These are phyloP conservation scores for Centrocercus urophasianus DNA, from an alignment of 2,113 vertebrate species.

Conservation along the genomic window DNA sequence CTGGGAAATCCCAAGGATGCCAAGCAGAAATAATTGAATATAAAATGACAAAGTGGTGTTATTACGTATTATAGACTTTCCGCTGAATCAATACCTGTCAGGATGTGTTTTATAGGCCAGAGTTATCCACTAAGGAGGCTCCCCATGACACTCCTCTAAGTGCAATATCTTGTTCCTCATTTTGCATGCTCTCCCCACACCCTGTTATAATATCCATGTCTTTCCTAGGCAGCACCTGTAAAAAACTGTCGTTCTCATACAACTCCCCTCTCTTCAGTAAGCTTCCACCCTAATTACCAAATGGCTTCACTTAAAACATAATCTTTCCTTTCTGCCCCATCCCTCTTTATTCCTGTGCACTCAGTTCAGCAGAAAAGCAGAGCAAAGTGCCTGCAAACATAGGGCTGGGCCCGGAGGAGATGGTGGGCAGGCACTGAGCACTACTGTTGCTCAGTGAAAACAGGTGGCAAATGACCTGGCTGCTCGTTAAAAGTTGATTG, in stretches of 20 bases:
- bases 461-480: not conserved
- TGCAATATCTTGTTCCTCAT: fast-evolving
- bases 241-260: fast-evolving
- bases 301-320: not conserved
- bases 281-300: not conserved
- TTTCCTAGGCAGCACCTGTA: not conserved
- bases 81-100: not conserved
- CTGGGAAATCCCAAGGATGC: not conserved
- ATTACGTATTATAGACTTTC: not conserved
- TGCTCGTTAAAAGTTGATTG: slow-evolving; percentile 35
- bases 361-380: no score
- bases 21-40: slow-evolving; percentile 6
- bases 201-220: fast-evolving
- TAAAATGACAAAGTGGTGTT: not conserved
- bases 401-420: fast-evolving
- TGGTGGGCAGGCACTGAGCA: fast-evolving
- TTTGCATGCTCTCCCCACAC: not conserved
- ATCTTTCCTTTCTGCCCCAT: not conserved
- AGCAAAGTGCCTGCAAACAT: no score
- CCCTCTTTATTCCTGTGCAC: fast-evolving
- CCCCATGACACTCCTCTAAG: not conserved
- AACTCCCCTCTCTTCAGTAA: not conserved
- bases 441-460: not conserved
- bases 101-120: not conserved
- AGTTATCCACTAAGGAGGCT: not conserved